phyloP scores from a whole-genome alignment of 2,888 invertebrate genomes.

The Eueremaeus valkanovi region DNA sequence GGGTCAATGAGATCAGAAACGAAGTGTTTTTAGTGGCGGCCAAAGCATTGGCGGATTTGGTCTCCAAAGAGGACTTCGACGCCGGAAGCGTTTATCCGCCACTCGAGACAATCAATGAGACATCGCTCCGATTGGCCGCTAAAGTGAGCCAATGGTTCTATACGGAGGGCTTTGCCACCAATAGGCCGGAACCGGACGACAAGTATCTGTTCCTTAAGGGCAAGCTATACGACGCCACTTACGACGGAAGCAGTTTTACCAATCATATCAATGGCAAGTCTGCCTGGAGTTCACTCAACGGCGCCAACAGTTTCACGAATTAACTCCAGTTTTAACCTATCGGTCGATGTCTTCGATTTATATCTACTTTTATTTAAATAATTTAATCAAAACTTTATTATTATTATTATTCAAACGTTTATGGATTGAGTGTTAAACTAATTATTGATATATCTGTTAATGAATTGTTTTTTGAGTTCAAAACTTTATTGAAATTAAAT shows the following conservation, averaged over 20 bases:
- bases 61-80: constrained; percentile 71
- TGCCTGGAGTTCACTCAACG: not conserved
- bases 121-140: constrained; percentile 81
- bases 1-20: constrained; percentile 81
- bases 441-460: not conserved
- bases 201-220: constrained; percentile 56
- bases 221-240: constrained; percentile 54
- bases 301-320: constrained; percentile 14
- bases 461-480: not conserved
- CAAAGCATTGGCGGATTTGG: constrained; percentile 76
- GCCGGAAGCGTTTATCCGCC: constrained; percentile 90
- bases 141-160: constrained; percentile 78
- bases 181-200: constrained; percentile 58
- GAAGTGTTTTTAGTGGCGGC: constrained; percentile 91
- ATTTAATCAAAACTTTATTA: not conserved
- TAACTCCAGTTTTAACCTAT: no score
- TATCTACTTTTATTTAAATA: not conserved
- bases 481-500: not conserved
- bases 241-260: constrained; percentile 50
- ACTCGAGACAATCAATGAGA: constrained; percentile 71
- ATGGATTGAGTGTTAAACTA: not conserved
- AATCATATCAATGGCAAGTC: constrained; percentile 38
- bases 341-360: no score
- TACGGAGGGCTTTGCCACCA: constrained; percentile 57
- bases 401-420: not conserved